Percentiles rank a stretch among this genome's conserved stretches.
Evolutionary conservation across 2,113 vertebrate species (phyloP).

Genomic region (Apistogramma diplotaenia): DNA sequence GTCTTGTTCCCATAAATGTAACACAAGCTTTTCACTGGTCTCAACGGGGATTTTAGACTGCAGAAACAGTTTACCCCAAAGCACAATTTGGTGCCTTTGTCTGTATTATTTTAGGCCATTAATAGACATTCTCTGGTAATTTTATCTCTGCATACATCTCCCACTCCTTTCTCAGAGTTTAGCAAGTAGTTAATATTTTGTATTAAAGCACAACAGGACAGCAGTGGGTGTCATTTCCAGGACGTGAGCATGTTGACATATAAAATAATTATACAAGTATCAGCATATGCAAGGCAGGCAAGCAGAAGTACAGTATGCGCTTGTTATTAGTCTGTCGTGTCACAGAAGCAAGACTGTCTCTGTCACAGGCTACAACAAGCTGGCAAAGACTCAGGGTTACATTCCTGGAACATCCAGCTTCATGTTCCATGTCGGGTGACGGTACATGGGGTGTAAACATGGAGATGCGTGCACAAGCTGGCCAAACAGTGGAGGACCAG

Average conservation of each 20-base stretch:
- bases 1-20: constrained; percentile 1
- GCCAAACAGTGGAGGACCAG: constrained; percentile 22
- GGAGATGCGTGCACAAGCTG: constrained; percentile 22
- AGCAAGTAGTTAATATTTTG: neutral
- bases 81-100: neutral
- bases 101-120: constrained; percentile 21
- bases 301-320: neutral
- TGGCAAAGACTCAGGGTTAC: constrained; percentile 28
- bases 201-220: constrained; percentile 1
- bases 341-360: constrained; percentile 36
- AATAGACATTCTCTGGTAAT: neutral
- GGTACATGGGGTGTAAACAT: constrained; percentile 21
- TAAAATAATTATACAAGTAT: neutral
- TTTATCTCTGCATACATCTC: neutral
- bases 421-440: constrained; percentile 36
- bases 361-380: constrained; percentile 20
- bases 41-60: neutral
- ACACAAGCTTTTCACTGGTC: neutral
- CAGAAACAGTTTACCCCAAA: too few relatives aligned
- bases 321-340: constrained; percentile 38
- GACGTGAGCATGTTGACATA: neutral
- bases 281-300: neutral
- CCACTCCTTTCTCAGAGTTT: neutral
- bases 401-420: constrained; percentile 60
- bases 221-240: neutral